A percentile compares a stretch with the other conserved stretches of the same genome.
Evolutionary conservation across 2,888 invertebrate genomes (phyloP).

Genomic region (Blastobasis adustella): DNA sequence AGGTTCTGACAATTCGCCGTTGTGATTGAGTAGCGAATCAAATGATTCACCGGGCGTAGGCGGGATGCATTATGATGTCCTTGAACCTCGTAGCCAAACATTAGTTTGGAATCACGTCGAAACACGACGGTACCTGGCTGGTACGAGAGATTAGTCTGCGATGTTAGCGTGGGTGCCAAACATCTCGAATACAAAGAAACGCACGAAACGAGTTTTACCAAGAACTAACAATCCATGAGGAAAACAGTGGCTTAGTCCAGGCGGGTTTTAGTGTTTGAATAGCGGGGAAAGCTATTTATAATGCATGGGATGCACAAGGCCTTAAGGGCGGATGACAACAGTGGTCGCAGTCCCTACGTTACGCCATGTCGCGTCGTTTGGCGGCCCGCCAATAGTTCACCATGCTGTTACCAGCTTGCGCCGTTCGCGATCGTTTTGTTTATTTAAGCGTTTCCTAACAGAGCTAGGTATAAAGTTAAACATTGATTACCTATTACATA

Average conservation of each 20-base stretch:
- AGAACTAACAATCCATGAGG: not conserved
- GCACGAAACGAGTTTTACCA: not conserved
- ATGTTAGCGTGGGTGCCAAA: not conserved
- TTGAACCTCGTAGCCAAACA: constrained; percentile 48
- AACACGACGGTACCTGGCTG: not conserved
- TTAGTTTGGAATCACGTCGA: not conserved
- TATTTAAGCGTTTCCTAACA: constrained; percentile 8
- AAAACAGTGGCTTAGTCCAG: not conserved
- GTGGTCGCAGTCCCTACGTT: constrained; percentile 29
- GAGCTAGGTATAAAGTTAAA: not conserved
- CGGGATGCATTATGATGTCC: constrained; percentile 54
- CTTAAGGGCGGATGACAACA: constrained; percentile 23
- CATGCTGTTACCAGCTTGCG: constrained; percentile 23
- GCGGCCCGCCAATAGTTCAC: constrained; percentile 35
- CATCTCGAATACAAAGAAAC: not conserved
- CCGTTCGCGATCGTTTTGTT: constrained; percentile 15
- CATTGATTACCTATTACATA: not conserved
- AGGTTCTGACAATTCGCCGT: constrained; percentile 40
- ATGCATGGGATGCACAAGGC: constrained; percentile 7
- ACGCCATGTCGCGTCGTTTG: constrained; percentile 37
- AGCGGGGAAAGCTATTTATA: too few relatives aligned
- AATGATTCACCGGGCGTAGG: constrained; percentile 58
- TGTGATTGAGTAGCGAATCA: constrained; percentile 43
- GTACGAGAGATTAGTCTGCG: constrained; percentile 1
- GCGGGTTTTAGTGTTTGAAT: too few relatives aligned